phyloP scores from a whole-genome alignment of 2,888 invertebrate genomes.

The Mycogona germanica region DNA sequence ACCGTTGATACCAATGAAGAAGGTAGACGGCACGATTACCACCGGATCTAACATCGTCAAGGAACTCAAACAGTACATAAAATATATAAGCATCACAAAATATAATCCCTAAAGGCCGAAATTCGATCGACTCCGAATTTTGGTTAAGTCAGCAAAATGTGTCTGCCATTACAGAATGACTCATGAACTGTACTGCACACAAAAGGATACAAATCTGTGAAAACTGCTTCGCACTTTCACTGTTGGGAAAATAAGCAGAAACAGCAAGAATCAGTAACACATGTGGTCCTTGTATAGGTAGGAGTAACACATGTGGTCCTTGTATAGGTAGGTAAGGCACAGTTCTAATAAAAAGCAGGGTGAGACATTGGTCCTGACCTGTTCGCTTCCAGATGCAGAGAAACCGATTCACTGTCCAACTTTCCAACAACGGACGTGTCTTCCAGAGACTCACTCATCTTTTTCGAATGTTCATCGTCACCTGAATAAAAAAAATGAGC shows the following conservation, averaged over 20 bases:
- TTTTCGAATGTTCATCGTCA: constrained; percentile 55
- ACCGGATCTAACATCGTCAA: constrained; percentile 33
- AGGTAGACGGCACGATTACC: constrained; percentile 50
- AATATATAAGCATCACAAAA: too few species aligned
- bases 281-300: too few species aligned
- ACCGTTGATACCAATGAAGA: constrained; percentile 74
- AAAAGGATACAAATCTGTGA: constrained; percentile 79
- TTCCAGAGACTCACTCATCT: constrained; percentile 50
- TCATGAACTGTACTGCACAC: too few species aligned
- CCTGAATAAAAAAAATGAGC: constrained; percentile 40
- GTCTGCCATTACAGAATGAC: too few species aligned
- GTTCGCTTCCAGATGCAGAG: constrained; percentile 59
- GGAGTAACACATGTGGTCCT: too few species aligned
- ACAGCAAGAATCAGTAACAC: neutral
- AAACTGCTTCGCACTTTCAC: constrained; percentile 62
- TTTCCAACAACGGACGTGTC: constrained; percentile 44
- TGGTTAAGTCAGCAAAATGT: neutral
- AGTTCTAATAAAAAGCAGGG: neutral
- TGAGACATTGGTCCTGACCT: constrained; percentile 30
- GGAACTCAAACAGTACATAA: constrained; percentile 9
- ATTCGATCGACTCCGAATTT: too few species aligned
- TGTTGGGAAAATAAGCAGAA: constrained; percentile 26
- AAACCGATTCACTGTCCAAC: constrained; percentile 55
- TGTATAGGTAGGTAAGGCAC: too few species aligned
- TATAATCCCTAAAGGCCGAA: too few species aligned